These are phyloP conservation scores for Drosophila emarginata DNA, from an alignment of 2,888 invertebrate genomes.

Conservation along the genomic window DNA sequence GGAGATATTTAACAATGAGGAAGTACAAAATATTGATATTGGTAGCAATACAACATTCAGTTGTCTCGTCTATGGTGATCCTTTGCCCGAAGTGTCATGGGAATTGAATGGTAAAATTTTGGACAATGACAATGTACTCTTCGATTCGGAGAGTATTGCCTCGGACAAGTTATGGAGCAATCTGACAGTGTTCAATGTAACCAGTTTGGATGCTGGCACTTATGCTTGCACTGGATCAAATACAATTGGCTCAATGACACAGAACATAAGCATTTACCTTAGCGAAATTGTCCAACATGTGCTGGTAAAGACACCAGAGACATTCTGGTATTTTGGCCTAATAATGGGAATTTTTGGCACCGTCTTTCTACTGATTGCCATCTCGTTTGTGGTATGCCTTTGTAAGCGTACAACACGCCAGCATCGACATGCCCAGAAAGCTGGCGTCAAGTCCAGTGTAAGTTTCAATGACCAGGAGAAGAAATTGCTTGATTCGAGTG, in stretches of 20 bases:
- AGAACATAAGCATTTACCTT: constrained; percentile 85
- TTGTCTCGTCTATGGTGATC: constrained; percentile 92
- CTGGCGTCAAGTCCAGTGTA: constrained; percentile 89
- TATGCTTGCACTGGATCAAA: constrained; percentile 87
- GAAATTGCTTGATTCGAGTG: constrained; percentile 91
- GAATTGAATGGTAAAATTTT: constrained; percentile 88
- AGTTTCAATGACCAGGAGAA: constrained; percentile 95
- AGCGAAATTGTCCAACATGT: constrained; percentile 86
- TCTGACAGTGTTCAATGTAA: constrained; percentile 91
- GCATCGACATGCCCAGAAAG: constrained; percentile 84
- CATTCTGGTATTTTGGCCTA: constrained; percentile 89
- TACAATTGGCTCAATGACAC: constrained; percentile 83
- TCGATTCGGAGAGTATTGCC: constrained; percentile 80
- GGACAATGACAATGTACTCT: constrained; percentile 84
- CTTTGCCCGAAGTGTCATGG: constrained; percentile 92
- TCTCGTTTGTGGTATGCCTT: constrained; percentile 85
- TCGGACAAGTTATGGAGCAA: constrained; percentile 88
- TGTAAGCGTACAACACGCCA: constrained; percentile 83
- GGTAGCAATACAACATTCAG: constrained; percentile 92
- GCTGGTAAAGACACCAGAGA: constrained; percentile 87
- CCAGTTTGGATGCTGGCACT: constrained; percentile 91
- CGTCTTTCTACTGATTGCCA: constrained; percentile 85
- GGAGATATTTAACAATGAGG: constrained; percentile 84
- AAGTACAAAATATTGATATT: constrained; percentile 87
- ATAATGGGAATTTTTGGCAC: constrained; percentile 88